These are phyloP conservation scores for Varecia variegata DNA, from an alignment of 2,797 vertebrate genomes.

Conservation along the genomic window DNA sequence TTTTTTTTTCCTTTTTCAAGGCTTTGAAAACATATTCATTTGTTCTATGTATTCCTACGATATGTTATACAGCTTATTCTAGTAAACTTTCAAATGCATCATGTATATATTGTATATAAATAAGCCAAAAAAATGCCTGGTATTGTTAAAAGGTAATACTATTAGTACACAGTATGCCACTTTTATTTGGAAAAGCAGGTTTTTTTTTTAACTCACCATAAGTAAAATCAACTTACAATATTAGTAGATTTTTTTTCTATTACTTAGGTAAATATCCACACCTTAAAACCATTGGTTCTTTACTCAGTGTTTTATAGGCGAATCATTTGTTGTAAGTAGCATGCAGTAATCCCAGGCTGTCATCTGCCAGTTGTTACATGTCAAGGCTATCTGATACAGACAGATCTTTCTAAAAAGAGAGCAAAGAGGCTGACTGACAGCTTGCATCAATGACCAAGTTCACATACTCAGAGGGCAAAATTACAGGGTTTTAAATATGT, in stretches of 20 bases:
- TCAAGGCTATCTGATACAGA: background rate
- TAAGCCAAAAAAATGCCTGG: background rate
- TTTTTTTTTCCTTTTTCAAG: too few relatives aligned
- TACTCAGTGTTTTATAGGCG: background rate
- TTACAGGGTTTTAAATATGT: background rate
- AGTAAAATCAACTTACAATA: background rate
- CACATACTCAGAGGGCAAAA: background rate
- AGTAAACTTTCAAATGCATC: background rate
- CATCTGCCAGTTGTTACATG: background rate
- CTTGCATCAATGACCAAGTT: background rate
- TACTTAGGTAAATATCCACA: background rate
- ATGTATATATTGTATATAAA: background rate
- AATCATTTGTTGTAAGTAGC: background rate
- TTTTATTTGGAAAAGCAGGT: background rate
- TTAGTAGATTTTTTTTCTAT: background rate
- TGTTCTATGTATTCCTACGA: background rate
- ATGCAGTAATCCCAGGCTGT: background rate
- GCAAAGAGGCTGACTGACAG: background rate
- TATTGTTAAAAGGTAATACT: background rate
- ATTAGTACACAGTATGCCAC: background rate
- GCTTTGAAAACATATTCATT: background rate
- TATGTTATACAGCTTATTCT: background rate
- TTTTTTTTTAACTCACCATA: background rate
- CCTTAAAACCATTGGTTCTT: background rate
- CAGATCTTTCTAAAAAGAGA: constrained; percentile 20